Base-by-base conservation (phyloP, 2,113 vertebrate species). In the Penelope pileata region DNA sequence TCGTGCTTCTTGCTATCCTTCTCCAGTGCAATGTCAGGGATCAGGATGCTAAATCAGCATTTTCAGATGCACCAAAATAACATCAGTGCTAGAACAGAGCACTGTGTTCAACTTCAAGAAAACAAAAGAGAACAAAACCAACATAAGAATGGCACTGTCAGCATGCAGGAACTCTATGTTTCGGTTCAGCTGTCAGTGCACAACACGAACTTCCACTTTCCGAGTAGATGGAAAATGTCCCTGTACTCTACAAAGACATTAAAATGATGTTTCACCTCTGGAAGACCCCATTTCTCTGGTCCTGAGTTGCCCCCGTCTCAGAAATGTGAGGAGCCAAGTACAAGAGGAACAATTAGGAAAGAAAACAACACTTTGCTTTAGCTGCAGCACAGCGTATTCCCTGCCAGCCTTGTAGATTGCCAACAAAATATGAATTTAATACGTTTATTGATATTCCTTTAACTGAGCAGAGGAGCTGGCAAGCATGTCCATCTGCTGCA, bases 161-260 rank as follows among this genome's bases (percentile, higher is more conserved):
- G 22, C 0, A 2, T 15, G 43, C 62, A 67, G 77, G 75, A 83
- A 56, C 68, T 72, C 56, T 48, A 45, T 7, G 42, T 64, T 92
- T 90, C 88, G 40, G 34, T 91, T 90, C 88, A 92, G 66, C 80
- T 78, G 12, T 29, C 48, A 45, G 32, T 32, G 62, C 0, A 0
- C 42, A 59, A 62, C 9, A 3, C 6, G 12, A 80, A 91, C 79
- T 96, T 95, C 92, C 34, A 54, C 81, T 78, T 93, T 76, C 86
- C 80, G 93, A 51, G 81, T 48, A 75, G 24, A 12, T 64, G 83
- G 56, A 84, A 68, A 82, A 78, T 51, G 36, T 36, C 45, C 48
- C 21, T 2, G 1, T 34, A 2, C 38, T 43, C 62, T 53, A 5
- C 26, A 75, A 50, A 51, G 43, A 32, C 30, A n/a, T 58, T 29